Conservation (phyloP, 2,888 invertebrate species). For the Mechanitis mazaeus region DNA sequence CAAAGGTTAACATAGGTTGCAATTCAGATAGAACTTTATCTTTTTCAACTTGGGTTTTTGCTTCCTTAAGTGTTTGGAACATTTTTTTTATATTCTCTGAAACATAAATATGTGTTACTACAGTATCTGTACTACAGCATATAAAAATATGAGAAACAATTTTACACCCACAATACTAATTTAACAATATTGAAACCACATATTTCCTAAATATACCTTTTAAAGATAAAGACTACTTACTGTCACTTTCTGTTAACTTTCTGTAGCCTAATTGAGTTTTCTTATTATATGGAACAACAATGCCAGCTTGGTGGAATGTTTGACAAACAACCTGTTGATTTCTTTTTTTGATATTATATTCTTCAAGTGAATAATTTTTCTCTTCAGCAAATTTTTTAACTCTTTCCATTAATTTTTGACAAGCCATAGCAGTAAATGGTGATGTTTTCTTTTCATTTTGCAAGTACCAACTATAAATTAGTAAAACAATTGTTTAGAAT, state of each 20-base stretch:
- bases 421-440: constrained; percentile 80
- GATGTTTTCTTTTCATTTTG: constrained; percentile 72
- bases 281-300: constrained; percentile 89
- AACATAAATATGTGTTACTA: constrained; percentile 33
- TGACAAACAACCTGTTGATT: constrained; percentile 80
- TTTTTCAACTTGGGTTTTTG: constrained; percentile 76
- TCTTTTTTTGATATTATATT: constrained; percentile 75
- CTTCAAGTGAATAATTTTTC: constrained; percentile 76
- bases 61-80: constrained; percentile 79
- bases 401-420: constrained; percentile 77
- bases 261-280: constrained; percentile 92
- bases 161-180: no score
- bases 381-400: constrained; percentile 79
- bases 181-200: no score
- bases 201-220: neutral
- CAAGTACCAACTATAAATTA: constrained; percentile 62
- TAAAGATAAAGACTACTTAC: constrained; percentile 44
- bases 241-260: constrained; percentile 80
- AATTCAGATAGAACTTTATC: constrained; percentile 80
- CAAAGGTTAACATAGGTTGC: constrained; percentile 88
- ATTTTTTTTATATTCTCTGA: constrained; percentile 82
- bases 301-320: constrained; percentile 88
- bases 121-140: no score
- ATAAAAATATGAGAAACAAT: no score
- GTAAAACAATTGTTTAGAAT: neutral